phyloP scores from a whole-genome alignment of 2,888 invertebrate genomes.

The Drosophila pseudotalamancana region DNA sequence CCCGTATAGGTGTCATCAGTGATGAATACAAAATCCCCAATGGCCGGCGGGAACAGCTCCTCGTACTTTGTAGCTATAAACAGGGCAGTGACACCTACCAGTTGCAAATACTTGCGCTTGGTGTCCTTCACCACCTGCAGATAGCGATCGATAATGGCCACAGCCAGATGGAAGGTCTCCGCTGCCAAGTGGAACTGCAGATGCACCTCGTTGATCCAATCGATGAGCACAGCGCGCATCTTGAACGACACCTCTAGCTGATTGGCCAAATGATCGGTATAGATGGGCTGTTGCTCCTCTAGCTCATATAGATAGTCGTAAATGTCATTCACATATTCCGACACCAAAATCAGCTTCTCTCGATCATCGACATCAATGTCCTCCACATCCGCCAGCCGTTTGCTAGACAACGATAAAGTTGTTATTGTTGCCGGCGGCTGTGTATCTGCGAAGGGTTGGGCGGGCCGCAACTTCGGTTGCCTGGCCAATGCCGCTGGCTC shows the following conservation, averaged over 20 bases:
- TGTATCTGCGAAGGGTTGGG: neutral
- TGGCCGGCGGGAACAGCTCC: constrained; percentile 95
- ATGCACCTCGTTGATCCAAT: constrained; percentile 98
- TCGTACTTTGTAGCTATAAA: constrained; percentile 97
- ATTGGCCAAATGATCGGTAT: constrained; percentile 87
- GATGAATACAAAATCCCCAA: constrained; percentile 95
- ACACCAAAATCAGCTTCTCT: constrained; percentile 91
- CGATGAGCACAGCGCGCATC: constrained; percentile 95
- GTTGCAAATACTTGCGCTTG: constrained; percentile 90
- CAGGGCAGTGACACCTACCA: constrained; percentile 95
- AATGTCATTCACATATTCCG: constrained; percentile 95
- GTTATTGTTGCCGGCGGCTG: neutral
- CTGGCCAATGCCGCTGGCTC: constrained; percentile 28
- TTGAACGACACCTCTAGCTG: constrained; percentile 89
- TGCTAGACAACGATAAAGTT: constrained; percentile 58
- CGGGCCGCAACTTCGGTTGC: constrained; percentile 10
- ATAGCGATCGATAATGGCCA: constrained; percentile 95
- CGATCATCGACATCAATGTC: constrained; percentile 91
- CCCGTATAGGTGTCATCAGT: constrained; percentile 94
- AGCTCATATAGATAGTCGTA: constrained; percentile 91
- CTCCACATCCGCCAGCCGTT: constrained; percentile 84
- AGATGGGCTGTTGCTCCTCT: constrained; percentile 89
- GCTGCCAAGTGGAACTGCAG: constrained; percentile 92
- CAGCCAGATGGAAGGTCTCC: constrained; percentile 95
- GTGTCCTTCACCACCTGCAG: constrained; percentile 87